phyloP scores from a whole-genome alignment of 2,113 vertebrate species.

The Capreolus pygargus region DNA sequence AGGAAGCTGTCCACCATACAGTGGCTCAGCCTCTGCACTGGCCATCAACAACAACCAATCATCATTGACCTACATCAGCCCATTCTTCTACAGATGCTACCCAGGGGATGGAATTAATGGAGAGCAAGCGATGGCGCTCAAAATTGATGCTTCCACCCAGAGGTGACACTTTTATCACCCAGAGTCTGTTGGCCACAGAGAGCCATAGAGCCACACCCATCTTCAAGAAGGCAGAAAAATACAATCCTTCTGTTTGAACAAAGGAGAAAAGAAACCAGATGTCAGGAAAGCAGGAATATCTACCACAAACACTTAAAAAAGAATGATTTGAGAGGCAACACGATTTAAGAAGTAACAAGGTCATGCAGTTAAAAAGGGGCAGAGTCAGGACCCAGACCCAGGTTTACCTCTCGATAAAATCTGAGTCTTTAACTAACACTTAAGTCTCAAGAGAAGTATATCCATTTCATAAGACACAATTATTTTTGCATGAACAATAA shows the following conservation, averaged over 20 bases:
- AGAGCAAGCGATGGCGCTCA: neutral
- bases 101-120: fast-evolving
- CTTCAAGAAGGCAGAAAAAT: neutral
- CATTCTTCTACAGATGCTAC: neutral
- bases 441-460: neutral
- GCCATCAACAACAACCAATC: neutral
- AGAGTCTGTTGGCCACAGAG: neutral
- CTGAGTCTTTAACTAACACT: neutral
- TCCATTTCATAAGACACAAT: neutral
- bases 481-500: neutral
- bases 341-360: neutral
- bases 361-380: neutral
- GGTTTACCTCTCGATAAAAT: neutral
- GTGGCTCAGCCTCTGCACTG: fast-evolving
- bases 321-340: neutral
- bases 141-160: neutral
- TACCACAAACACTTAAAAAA: neutral
- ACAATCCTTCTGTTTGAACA: neutral
- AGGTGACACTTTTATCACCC: neutral
- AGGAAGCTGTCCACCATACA: fast-evolving
- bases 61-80: neutral
- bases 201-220: neutral
- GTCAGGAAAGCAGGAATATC: neutral
- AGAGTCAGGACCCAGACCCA: neutral
- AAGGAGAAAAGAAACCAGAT: neutral